Conservation (phyloP, 2,888 invertebrate genomes). For the Rhingia rostrata region DNA sequence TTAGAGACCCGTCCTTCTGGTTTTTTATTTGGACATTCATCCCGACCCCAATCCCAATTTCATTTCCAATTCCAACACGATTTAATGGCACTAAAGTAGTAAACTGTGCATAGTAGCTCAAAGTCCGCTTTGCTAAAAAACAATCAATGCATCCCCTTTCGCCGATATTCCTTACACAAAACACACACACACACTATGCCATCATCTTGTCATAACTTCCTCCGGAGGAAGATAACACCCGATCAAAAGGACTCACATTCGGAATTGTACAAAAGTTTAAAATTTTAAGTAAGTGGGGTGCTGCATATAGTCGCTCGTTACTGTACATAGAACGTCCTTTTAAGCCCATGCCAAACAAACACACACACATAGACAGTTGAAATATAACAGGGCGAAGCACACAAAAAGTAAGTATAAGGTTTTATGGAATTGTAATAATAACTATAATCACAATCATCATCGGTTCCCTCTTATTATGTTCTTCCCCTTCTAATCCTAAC, state of each 20-base stretch:
- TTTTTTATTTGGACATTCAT: constrained; percentile 28
- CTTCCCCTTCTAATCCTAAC: constrained; percentile 73
- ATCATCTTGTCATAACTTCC: constrained; percentile 30
- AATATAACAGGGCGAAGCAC: neutral
- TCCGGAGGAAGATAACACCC: constrained; percentile 58
- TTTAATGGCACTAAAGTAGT: constrained; percentile 30
- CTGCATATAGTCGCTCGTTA: constrained; percentile 13
- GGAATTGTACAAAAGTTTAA: constrained; percentile 71
- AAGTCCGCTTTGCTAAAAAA: constrained; percentile 41
- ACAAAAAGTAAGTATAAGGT: constrained; percentile 70
- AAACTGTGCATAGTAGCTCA: constrained; percentile 18
- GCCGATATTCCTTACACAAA: neutral
- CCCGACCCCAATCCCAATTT: neutral
- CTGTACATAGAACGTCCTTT: constrained; percentile 59
- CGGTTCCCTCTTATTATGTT: constrained; percentile 72
- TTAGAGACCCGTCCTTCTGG: constrained; percentile 12
- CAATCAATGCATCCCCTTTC: constrained; percentile 66
- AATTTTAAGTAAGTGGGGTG: constrained; percentile 62
- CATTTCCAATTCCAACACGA: neutral
- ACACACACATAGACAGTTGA: constrained; percentile 1
- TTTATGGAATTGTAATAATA: constrained; percentile 74
- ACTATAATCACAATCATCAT: constrained; percentile 74
- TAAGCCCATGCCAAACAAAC: constrained; percentile 35
- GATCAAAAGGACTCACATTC: constrained; percentile 69
- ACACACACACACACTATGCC: constrained; percentile 8